Evolutionary conservation across 2,797 vertebrate species (phyloP), one percentile per base, ranked within the genome.

Genomic region (Notolepis coatsorum): DNA sequence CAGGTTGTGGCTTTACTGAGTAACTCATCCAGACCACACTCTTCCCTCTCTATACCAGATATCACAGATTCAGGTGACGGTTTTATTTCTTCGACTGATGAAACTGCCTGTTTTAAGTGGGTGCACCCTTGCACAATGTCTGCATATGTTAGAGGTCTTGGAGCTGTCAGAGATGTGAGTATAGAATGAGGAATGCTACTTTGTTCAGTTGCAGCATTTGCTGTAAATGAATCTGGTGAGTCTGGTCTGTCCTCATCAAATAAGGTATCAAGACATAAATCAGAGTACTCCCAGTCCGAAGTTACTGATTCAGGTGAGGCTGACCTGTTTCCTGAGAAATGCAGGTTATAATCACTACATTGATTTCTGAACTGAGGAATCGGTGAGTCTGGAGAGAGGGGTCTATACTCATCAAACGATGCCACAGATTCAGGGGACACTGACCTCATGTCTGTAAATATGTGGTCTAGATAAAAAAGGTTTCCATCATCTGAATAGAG

Each of bases 211-310:
- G 9, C 18, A 9, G 9, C 41, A 1, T 43, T 1, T 43, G 41
- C 18, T 21, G 6, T 18, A 17, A 43, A 18, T 18, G 50, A 52
- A 13, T 35, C 50, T 20, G 50, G 30, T 13, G 50, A 52, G 18
- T 35, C 28, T 33, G 50, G 8, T 35, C 50, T 52, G 50, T 20
- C 9, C 23, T 52, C 50, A 52, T 12, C n/a, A 12, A 52, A 52
- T 30, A 37, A 37, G 15, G 13, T 30, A 12, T 52, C 31, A 9
- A 52, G 17, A 37, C 31, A 33, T 17, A 21, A 35, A 6, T 23
- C 31, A 49, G 47, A 49, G 47, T 49, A 49, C 33, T 52, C 50
- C 18, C 10, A 20, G 12, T 52, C 50, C 6, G 52, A 55, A 6
- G 25, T 7, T 15, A 38, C 18, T 3, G 33, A 38, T 9, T 3